Conservation (phyloP, 2,797 vertebrate genomes). For the Sebastes aleutianus region DNA sequence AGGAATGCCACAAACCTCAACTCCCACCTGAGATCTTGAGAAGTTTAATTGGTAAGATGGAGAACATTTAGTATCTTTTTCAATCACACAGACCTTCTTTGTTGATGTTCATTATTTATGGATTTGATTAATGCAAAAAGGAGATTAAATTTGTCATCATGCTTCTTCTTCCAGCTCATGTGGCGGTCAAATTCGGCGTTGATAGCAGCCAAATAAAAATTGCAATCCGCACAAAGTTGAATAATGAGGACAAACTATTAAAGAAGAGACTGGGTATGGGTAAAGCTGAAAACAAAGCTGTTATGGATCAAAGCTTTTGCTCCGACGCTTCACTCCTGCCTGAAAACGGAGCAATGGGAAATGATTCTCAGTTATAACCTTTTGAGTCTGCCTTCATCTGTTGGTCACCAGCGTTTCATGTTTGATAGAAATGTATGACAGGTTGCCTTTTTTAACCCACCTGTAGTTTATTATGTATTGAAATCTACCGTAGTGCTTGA, state of each 20-base stretch:
- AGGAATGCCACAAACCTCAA: constrained; percentile 77
- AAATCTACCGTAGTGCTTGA: constrained; percentile 1
- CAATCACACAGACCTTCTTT: background rate
- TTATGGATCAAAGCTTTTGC: constrained; percentile 45
- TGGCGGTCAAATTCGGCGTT: constrained; percentile 71
- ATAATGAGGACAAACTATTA: constrained; percentile 80
- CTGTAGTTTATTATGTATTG: constrained; percentile 5
- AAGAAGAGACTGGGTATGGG: constrained; percentile 77
- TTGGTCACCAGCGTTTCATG: constrained; percentile 12
- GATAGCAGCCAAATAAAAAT: constrained; percentile 76
- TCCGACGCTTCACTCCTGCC: constrained; percentile 50
- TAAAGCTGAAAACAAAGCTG: constrained; percentile 63
- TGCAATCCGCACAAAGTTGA: constrained; percentile 80
- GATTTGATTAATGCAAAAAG: background rate
- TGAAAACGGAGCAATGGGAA: constrained; percentile 39
- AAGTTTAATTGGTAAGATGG: constrained; percentile 70
- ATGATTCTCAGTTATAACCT: constrained; percentile 48
- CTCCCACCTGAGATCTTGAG: constrained; percentile 78
- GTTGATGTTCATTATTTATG: background rate
- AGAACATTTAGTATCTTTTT: background rate
- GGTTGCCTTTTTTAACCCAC: constrained; percentile 27
- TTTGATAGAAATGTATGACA: constrained; percentile 29
- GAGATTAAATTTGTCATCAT: background rate
- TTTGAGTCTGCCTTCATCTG: constrained; percentile 1
- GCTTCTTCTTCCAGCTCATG: constrained; percentile 65